These are phyloP conservation scores for Hydriomena furcata DNA, from an alignment of 2,888 invertebrate genomes.

Conservation along the genomic window DNA sequence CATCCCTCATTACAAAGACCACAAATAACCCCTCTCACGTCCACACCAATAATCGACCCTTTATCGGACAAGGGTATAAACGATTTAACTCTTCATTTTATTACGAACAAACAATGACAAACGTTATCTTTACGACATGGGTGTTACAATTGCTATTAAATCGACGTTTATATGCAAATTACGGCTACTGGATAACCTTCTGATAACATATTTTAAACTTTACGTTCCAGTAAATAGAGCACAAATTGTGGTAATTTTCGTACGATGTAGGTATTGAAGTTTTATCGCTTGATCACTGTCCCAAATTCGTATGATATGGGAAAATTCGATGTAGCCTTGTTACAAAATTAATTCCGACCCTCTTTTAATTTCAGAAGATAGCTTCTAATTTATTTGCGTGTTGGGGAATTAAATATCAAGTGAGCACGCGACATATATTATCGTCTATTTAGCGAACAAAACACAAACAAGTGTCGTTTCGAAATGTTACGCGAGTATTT, in stretches of 20 bases:
- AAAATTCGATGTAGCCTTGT: slow-evolving; percentile 23
- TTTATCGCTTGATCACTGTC: slow-evolving; percentile 30
- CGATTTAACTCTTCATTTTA: slow-evolving; percentile 29
- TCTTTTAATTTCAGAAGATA: slow-evolving; percentile 25
- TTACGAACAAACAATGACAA: slow-evolving; percentile 37
- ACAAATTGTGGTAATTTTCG: background rate
- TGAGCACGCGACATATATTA: slow-evolving; percentile 15
- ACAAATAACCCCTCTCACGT: slow-evolving; percentile 19
- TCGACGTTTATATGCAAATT: slow-evolving; percentile 30
- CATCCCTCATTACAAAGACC: slow-evolving; percentile 2
- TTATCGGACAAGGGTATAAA: slow-evolving; percentile 24
- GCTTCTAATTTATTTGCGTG: slow-evolving; percentile 17
- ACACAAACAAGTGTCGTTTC: slow-evolving; percentile 10
- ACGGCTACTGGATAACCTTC: slow-evolving; percentile 18
- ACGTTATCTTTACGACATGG: slow-evolving; percentile 36
- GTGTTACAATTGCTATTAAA: slow-evolving; percentile 34
- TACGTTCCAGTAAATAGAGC: slow-evolving; percentile 2
- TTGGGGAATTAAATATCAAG: slow-evolving; percentile 8
- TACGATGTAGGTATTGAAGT: slow-evolving; percentile 21
- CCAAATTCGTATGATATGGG: slow-evolving; percentile 34
- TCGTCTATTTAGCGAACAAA: slow-evolving; percentile 6
- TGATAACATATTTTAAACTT: slow-evolving; percentile 7
- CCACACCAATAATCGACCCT: slow-evolving; percentile 16
- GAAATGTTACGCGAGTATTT: background rate
- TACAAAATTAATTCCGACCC: slow-evolving; percentile 28